A percentile compares a stretch with the other conserved stretches of the same genome.
Evolutionary conservation across 2,797 vertebrate species (phyloP).

Genomic region (Peromyscus melanophrys): DNA sequence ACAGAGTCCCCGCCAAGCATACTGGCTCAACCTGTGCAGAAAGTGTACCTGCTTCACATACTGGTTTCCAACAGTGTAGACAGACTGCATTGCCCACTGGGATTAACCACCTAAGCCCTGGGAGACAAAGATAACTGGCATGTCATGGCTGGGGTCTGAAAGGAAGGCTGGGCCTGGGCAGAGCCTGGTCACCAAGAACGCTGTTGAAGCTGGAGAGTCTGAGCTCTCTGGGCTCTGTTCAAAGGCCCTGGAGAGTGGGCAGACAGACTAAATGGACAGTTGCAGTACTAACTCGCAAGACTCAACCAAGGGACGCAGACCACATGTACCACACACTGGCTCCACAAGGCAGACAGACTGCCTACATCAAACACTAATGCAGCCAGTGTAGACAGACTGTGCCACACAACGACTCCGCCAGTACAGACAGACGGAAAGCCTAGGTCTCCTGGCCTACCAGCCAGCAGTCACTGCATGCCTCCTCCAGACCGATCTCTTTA

Average conservation of each 20-base stretch:
- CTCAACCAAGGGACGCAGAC: neutral
- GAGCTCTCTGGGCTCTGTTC: neutral
- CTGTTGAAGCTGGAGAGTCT: neutral
- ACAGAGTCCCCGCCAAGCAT: neutral
- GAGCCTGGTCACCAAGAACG: neutral
- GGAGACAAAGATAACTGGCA: neutral
- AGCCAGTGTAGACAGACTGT: neutral
- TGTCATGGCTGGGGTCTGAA: neutral
- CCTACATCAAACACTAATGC: neutral
- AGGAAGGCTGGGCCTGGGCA: neutral
- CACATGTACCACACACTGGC: neutral
- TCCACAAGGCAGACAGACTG: neutral
- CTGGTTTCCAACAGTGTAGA: neutral
- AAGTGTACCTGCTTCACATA: neutral
- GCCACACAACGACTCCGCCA: neutral
- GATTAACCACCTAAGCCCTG: neutral
- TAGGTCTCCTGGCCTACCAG: neutral
- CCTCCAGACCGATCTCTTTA: accelerated
- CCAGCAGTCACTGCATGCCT: neutral
- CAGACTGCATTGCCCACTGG: accelerated
- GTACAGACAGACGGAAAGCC: neutral
- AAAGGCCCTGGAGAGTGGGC: neutral
- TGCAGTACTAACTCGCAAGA: neutral
- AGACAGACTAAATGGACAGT: neutral
- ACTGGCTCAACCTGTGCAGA: neutral